Conservation (phyloP, 2,113 vertebrate species). For the Xiphophorus couchianus region DNA sequence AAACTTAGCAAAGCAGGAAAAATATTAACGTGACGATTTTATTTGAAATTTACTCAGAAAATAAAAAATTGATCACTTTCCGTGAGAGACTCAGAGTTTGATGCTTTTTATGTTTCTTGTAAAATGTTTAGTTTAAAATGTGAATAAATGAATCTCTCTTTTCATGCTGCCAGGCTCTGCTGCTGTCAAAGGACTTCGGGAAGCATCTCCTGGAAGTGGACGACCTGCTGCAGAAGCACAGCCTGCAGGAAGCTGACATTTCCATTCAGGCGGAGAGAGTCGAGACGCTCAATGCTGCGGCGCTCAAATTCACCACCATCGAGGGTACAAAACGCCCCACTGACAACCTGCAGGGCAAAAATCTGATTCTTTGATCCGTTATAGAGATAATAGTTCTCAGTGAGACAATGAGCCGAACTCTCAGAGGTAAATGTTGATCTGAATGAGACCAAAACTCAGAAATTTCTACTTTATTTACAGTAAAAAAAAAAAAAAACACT, state of each 20-base stretch:
- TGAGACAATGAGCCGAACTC: too few relatives aligned
- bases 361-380: too few relatives aligned
- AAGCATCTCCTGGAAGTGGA: constrained; percentile 95
- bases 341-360: too few relatives aligned
- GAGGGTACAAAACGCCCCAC: constrained; percentile 63
- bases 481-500: too few relatives aligned
- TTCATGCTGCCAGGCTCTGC: constrained; percentile 75
- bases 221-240: constrained; percentile 93
- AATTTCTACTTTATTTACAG: too few relatives aligned
- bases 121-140: not conserved
- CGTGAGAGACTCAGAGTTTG: not conserved
- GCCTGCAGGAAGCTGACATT: constrained; percentile 90
- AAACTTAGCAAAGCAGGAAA: too few relatives aligned
- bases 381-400: too few relatives aligned
- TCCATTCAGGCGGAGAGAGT: constrained; percentile 89
- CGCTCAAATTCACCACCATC: constrained; percentile 88
- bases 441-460: too few relatives aligned
- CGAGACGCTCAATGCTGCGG: constrained; percentile 85
- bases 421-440: too few relatives aligned
- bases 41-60: not conserved
- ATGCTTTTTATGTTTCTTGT: not conserved
- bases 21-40: not conserved
- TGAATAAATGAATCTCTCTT: not conserved
- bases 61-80: not conserved
- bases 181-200: constrained; percentile 90